These are phyloP conservation scores for Leucoma salicis DNA, from an alignment of 2,888 invertebrate species.

Conservation along the genomic window DNA sequence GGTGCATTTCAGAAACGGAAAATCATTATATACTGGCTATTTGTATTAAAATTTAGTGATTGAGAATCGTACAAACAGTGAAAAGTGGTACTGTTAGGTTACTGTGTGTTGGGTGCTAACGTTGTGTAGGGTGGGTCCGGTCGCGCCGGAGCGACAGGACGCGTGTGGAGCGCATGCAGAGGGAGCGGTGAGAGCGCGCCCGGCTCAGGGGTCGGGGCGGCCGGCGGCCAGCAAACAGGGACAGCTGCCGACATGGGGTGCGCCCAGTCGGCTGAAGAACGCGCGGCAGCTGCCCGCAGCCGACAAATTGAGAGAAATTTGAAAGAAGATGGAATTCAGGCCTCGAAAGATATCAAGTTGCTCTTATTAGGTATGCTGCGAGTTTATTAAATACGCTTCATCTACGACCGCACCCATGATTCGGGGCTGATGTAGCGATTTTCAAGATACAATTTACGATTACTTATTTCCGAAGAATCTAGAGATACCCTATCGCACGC, in stretches of 20 bases:
- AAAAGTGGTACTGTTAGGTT: slow-evolving; percentile 72
- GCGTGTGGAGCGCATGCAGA: slow-evolving; percentile 78
- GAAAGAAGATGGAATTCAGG: slow-evolving; percentile 99
- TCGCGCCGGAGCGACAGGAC: slow-evolving; percentile 68
- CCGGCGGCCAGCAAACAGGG: slow-evolving; percentile 74
- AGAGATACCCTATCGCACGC: no score
- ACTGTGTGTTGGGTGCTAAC: slow-evolving; percentile 71
- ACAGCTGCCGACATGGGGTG: slow-evolving; percentile 94
- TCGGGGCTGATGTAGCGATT: slow-evolving; percentile 32
- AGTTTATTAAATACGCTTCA: slow-evolving; percentile 27
- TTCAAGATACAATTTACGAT: slow-evolving; percentile 17
- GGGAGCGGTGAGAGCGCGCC: slow-evolving; percentile 84
- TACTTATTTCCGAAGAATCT: background rate
- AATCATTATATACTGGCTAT: slow-evolving; percentile 41
- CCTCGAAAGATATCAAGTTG: slow-evolving; percentile 99
- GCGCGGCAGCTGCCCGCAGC: slow-evolving; percentile 98
- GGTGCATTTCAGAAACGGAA: slow-evolving; percentile 48
- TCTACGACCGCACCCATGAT: slow-evolving; percentile 69
- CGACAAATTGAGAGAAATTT: slow-evolving; percentile 98
- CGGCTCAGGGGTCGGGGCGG: slow-evolving; percentile 80
- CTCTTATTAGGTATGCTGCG: slow-evolving; percentile 93
- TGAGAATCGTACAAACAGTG: slow-evolving; percentile 53
- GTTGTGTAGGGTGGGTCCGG: slow-evolving; percentile 75
- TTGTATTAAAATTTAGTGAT: slow-evolving; percentile 39
- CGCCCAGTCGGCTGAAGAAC: slow-evolving; percentile 99